phyloP scores from a whole-genome alignment of 2,797 vertebrate genomes.

The Parauchenoglanis ngamensis region DNA sequence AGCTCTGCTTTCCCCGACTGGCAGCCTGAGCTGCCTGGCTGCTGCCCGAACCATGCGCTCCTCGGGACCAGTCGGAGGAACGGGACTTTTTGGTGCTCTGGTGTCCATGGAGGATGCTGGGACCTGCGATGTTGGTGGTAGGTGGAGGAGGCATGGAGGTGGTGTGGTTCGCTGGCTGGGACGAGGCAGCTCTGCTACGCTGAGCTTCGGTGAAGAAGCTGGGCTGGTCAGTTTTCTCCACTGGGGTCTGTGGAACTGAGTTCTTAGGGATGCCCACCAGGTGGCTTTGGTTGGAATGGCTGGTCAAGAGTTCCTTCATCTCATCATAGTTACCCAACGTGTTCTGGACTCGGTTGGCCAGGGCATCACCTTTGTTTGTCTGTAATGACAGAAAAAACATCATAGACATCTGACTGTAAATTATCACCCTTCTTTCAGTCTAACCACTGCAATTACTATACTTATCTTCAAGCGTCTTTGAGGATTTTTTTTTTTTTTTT shows the following conservation, averaged over 20 bases:
- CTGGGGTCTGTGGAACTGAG: conserved; percentile 61
- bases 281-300: conserved; percentile 77
- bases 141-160: conserved; percentile 68
- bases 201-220: conserved; percentile 66
- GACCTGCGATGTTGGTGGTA: conserved; percentile 68
- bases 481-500: not conserved
- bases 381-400: conserved; percentile 63
- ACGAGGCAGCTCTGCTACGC: conserved; percentile 60
- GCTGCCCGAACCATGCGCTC: conserved; percentile 70
- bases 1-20: conserved; percentile 80
- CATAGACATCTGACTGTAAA: not conserved
- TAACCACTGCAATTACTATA: not conserved
- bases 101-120: conserved; percentile 76
- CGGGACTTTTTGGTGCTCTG: conserved; percentile 84
- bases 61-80: conserved; percentile 83
- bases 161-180: conserved; percentile 55
- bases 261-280: conserved; percentile 87
- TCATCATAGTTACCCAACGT: conserved; percentile 95
- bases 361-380: conserved; percentile 92
- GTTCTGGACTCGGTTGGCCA: conserved; percentile 90
- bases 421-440: not conserved
- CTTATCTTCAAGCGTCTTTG: not conserved
- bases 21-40: conserved; percentile 54
- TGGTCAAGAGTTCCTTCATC: conserved; percentile 74
- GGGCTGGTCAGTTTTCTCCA: conserved; percentile 63